phyloP scores from a whole-genome alignment of 37 sponge, comb jelly and placozoan species.

The Ianthella basta region DNA sequence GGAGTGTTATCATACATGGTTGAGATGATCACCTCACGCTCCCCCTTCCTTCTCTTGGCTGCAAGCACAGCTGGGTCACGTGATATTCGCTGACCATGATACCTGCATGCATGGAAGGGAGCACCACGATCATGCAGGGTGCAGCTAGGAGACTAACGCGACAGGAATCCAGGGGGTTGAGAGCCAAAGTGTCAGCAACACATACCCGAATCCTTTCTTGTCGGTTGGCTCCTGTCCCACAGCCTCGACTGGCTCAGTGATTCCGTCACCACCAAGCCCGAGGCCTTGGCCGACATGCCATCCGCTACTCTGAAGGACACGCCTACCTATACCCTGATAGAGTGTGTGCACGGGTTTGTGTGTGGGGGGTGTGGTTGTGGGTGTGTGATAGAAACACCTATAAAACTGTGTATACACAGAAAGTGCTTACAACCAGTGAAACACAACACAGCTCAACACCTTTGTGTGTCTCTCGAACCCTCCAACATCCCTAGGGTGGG shows the following conservation, averaged over 20 bases:
- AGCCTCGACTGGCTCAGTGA: constrained; percentile 69
- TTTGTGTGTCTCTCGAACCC: constrained; percentile 80
- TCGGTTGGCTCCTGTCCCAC: constrained; percentile 74
- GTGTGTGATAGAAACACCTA: too few relatives aligned
- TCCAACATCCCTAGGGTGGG: constrained; percentile 15
- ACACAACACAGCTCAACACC: constrained; percentile 30
- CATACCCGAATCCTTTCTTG: constrained; percentile 91
- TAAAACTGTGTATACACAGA: too few relatives aligned
- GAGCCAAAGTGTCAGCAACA: background rate
- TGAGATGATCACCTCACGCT: constrained; percentile 67
- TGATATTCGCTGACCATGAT: constrained; percentile 68
- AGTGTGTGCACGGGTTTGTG: background rate
- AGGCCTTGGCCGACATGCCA: constrained; percentile 88
- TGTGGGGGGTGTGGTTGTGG: too few relatives aligned
- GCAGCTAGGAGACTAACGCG: too few relatives aligned
- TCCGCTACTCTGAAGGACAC: constrained; percentile 72
- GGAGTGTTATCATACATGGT: constrained; percentile 69
- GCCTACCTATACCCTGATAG: constrained; percentile 82
- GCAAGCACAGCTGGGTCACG: background rate
- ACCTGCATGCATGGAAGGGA: constrained; percentile 41
- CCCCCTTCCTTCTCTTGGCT: constrained; percentile 39
- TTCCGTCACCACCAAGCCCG: constrained; percentile 54
- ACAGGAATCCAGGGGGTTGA: too few relatives aligned
- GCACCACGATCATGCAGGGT: background rate
- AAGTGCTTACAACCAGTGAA: too few relatives aligned